A percentile compares a stretch with the other conserved stretches of the same genome.
phyloP scores from a whole-genome alignment of 2,888 invertebrate genomes.

The Neoitamus cyanurus region DNA sequence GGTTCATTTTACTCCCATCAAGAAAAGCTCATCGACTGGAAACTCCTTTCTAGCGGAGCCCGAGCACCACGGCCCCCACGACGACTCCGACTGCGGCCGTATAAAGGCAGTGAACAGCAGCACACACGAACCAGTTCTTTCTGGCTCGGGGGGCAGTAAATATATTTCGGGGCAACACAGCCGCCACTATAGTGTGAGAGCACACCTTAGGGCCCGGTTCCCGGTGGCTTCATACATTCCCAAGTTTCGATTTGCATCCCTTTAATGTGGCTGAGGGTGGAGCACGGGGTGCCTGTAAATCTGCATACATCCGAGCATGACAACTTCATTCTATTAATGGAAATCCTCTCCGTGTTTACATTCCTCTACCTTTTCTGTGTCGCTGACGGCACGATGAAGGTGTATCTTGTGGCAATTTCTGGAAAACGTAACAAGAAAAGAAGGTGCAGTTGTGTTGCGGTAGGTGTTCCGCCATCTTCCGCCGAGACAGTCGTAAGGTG shows the following conservation, averaged over 20 bases:
- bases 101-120: neutral
- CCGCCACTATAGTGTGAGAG: neutral
- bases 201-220: neutral
- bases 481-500: neutral
- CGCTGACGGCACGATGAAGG: neutral
- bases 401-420: neutral
- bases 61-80: neutral
- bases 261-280: slow-evolving; percentile 17
- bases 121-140: neutral
- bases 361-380: neutral
- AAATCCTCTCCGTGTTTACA: slow-evolving; percentile 5
- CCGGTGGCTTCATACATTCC: neutral
- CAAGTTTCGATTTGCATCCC: slow-evolving; percentile 14
- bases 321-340: slow-evolving; percentile 37
- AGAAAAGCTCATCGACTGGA: slow-evolving; percentile 36
- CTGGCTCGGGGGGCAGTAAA: neutral
- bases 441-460: neutral
- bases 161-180: neutral
- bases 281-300: neutral
- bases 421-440: neutral
- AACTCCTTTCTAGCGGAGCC: neutral
- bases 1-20: slow-evolving; percentile 34
- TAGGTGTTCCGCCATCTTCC: neutral
- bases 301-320: slow-evolving; percentile 27
- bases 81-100: neutral